A percentile compares a stretch with the other conserved stretches of the same genome.
These are phyloP conservation scores for Dynastes maya DNA, from an alignment of 2,888 invertebrate species.

Conservation along the genomic window DNA sequence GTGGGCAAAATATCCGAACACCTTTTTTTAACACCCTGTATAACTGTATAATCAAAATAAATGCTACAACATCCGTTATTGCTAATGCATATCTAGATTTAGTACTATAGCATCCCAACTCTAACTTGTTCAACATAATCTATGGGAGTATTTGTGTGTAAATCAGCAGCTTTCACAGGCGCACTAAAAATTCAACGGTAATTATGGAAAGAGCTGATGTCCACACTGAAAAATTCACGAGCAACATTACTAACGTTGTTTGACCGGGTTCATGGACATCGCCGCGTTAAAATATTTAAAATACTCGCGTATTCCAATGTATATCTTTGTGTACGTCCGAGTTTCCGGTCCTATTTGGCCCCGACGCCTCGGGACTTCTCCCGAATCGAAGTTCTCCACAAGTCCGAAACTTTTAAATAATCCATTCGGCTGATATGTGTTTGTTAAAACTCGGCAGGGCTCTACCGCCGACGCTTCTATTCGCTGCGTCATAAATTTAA, in stretches of 20 bases:
- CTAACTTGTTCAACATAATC: no score
- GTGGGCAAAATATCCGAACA: no score
- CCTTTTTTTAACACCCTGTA: no score
- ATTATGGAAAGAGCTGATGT: conserved; percentile 15
- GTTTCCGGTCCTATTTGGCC: conserved; percentile 7
- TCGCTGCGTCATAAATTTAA: conserved; percentile 28
- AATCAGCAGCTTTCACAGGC: background rate
- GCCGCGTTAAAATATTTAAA: conserved; percentile 32
- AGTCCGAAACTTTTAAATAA: conserved; percentile 43
- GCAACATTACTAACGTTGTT: conserved; percentile 26
- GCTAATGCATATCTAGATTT: no score
- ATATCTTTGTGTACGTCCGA: background rate
- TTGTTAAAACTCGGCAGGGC: conserved; percentile 19
- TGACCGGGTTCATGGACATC: conserved; percentile 19
- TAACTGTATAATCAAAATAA: no score
- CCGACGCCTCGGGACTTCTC: conserved; percentile 2
- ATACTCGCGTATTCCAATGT: background rate
- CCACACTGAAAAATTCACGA: conserved; percentile 27
- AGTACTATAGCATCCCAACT: no score
- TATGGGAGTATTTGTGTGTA: no score
- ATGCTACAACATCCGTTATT: no score
- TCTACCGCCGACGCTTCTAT: background rate
- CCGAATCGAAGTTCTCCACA: conserved; percentile 28
- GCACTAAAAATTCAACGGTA: background rate
- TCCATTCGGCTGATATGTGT: conserved; percentile 6